Base-by-base conservation (phyloP, 2,797 vertebrate genomes). In the Enteromius paludinosus region DNA sequence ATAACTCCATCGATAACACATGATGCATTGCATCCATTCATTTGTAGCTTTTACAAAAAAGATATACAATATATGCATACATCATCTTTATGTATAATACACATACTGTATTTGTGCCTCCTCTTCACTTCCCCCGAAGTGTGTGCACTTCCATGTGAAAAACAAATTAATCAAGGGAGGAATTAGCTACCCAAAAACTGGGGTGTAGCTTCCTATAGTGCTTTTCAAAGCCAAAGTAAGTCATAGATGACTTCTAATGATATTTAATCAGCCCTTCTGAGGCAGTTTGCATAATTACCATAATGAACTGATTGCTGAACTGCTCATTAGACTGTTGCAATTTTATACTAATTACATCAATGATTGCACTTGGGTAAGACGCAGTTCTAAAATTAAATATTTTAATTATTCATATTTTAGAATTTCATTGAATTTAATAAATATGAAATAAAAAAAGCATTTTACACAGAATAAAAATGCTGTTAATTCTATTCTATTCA, bases 21-120 rank as follows among this genome's bases (percentile, higher is more conserved):
- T 93, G 95, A 95, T 95, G 94, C 95, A 95, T 95, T 95, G 95
- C 94, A 95, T 96, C 95, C 92, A 92, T 95, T 94, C 92, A 87
- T 91, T 92, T 91, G 89, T 92, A 94, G 93, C 92, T 94, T 94
- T 95, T 94, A 94, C 92, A 93, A 94, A 95, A 93, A 93, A 91
- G 92, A 95, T 92, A 93, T 94, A 93, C 92, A 93, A 94, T 94
- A 79, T 82, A 88, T 81, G 93, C 94, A 93, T 93, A 93, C 43
- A 88, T 91, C 89, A 91, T 72, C 70, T 78, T 83, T 91, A 92
- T 94, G 90, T 93, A 89, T 91, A 92, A 93, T 92, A 93, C 90
- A 95, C 12, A 88, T 94, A 69, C 81, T 76, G 64, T 69, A 91
- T 90, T 90, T 93, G 88, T 93, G 92, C 92, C 28, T 74, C 35